Conservation (phyloP, 2,113 vertebrate species). For the Myocastor coypus region DNA sequence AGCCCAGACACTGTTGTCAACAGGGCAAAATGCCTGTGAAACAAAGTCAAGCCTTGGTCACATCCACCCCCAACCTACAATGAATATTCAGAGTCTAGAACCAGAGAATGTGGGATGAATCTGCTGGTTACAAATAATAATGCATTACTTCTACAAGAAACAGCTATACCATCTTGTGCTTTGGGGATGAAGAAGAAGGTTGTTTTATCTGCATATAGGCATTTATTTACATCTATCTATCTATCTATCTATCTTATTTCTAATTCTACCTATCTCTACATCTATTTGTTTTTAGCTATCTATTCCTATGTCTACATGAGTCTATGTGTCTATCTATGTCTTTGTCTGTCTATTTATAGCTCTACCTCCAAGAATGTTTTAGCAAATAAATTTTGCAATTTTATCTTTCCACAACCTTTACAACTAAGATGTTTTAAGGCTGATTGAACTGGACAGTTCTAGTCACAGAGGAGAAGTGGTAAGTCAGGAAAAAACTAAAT, state of each 20-base stretch:
- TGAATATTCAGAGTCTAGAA: neutral
- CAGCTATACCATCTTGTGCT: neutral
- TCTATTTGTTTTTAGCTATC: neutral
- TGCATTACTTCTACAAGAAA: neutral
- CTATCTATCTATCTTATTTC: neutral
- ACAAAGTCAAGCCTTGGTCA: neutral
- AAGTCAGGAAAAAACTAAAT: slow-evolving; percentile 5
- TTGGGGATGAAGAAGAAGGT: fast-evolving
- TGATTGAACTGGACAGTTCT: neutral
- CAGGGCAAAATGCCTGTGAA: neutral
- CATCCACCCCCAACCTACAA: neutral
- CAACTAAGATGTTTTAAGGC: neutral
- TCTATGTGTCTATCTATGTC: neutral
- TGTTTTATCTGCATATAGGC: neutral
- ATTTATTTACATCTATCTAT: too few species aligned
- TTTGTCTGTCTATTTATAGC: neutral
- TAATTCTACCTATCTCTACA: neutral
- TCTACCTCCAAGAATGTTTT: neutral
- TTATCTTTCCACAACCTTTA: neutral
- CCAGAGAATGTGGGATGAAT: neutral
- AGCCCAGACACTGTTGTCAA: too few species aligned
- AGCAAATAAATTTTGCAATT: neutral
- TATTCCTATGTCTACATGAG: neutral
- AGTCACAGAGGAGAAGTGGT: neutral
- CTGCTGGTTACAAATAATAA: neutral